These are phyloP conservation scores for Lateolabrax maculatus DNA, from an alignment of 2,797 vertebrate species.

Conservation along the genomic window DNA sequence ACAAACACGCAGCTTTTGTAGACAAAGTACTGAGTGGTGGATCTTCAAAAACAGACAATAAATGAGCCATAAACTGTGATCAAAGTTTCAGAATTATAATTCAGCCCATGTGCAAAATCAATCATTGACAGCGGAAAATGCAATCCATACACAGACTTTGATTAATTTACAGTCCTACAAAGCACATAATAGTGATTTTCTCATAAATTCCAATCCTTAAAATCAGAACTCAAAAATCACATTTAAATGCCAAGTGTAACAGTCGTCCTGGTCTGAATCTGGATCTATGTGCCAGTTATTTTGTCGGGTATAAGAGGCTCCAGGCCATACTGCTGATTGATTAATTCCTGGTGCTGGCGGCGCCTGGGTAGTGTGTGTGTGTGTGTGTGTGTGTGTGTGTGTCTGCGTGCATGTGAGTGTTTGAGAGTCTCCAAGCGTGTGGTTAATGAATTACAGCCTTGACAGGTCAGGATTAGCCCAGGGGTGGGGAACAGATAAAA, in stretches of 20 bases:
- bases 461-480: slow-evolving; percentile 68
- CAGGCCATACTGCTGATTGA: slow-evolving; percentile 57
- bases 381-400: slow-evolving; percentile 18
- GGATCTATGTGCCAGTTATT: slow-evolving; percentile 19
- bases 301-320: slow-evolving; percentile 38
- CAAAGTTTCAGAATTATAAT: background rate
- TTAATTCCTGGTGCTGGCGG: slow-evolving; percentile 55
- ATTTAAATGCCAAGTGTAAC: slow-evolving; percentile 5
- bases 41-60: background rate
- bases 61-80: slow-evolving; percentile 8
- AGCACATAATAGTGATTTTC: slow-evolving; percentile 8
- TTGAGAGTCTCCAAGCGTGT: slow-evolving; percentile 38
- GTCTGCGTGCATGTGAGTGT: slow-evolving; percentile 24
- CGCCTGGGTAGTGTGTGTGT: slow-evolving; percentile 18
- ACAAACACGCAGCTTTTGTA: slow-evolving; percentile 20
- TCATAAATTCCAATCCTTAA: slow-evolving; percentile 14
- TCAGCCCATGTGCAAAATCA: background rate
- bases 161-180: background rate
- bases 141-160: background rate
- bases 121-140: background rate
- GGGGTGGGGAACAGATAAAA: slow-evolving; percentile 63
- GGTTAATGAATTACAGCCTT: slow-evolving; percentile 74
- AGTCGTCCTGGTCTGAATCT: background rate
- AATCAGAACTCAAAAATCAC: slow-evolving; percentile 34
- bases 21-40: background rate